phyloP scores from a whole-genome alignment of 1,140 invertebrate genomes.

The Drosophila leontia region DNA sequence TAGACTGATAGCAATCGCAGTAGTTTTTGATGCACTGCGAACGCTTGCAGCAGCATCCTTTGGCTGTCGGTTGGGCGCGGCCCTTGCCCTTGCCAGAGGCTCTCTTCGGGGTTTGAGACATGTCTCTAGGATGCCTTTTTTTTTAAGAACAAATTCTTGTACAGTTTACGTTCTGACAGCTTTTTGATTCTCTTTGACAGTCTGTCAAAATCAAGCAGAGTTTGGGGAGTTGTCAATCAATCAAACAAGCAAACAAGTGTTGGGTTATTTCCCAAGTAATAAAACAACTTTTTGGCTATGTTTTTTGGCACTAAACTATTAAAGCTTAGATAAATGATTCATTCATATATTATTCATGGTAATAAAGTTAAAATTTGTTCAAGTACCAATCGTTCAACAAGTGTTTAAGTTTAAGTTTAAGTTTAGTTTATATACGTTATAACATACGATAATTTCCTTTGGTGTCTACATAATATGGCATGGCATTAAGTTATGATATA shows the following conservation, averaged over 20 bases:
- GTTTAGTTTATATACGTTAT: constrained; percentile 55
- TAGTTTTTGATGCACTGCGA: constrained; percentile 76
- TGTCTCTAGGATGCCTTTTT: neutral
- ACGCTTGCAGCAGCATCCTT: constrained; percentile 68
- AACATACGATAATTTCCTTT: constrained; percentile 56
- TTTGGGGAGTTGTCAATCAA: too few relatives aligned
- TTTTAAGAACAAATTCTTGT: neutral
- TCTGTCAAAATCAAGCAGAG: neutral
- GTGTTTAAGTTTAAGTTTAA: constrained; percentile 66
- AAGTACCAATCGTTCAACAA: constrained; percentile 81
- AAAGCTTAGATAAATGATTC: constrained; percentile 75
- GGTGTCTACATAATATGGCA: constrained; percentile 69
- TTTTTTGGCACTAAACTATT: constrained; percentile 75
- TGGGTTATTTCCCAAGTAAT: neutral
- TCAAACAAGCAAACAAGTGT: too few relatives aligned
- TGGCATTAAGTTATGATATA: constrained; percentile 67
- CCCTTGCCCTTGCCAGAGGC: constrained; percentile 2
- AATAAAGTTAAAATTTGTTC: constrained; percentile 80
- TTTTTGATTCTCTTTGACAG: neutral
- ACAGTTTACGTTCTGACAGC: neutral
- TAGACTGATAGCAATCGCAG: constrained; percentile 76
- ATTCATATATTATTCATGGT: constrained; percentile 56
- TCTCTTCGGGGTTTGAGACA: neutral
- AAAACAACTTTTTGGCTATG: neutral
- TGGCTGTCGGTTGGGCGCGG: constrained; percentile 19